Conservation (phyloP, 2,797 vertebrate species). For the Petrocephalus sullivani region DNA sequence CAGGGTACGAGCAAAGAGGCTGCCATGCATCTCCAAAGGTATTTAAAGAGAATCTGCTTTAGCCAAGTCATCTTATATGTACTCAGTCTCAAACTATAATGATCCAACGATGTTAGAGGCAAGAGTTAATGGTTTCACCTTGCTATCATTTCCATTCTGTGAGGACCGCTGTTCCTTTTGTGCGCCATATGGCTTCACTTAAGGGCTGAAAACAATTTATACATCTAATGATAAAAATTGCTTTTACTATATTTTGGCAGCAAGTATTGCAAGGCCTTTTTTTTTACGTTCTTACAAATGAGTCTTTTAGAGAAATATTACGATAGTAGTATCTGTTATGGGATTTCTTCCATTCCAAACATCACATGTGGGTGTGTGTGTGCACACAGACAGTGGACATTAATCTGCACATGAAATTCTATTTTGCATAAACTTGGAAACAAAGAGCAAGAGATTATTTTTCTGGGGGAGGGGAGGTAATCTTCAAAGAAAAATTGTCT, state of each 20-base stretch:
- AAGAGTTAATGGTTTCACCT: slow-evolving; percentile 8
- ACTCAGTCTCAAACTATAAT: neutral
- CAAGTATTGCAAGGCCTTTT: neutral
- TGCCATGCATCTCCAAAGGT: neutral
- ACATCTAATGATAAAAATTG: slow-evolving; percentile 11
- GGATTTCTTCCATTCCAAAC: neutral
- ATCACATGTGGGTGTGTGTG: neutral
- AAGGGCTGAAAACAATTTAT: slow-evolving; percentile 15
- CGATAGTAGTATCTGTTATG: neutral
- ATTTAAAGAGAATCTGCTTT: neutral
- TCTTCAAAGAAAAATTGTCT: neutral
- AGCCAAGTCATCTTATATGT: neutral
- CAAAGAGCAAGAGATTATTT: neutral
- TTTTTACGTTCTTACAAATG: neutral
- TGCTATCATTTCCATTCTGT: slow-evolving; percentile 3
- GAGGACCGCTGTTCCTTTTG: neutral
- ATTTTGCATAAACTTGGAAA: neutral
- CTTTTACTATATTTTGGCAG: slow-evolving; percentile 13
- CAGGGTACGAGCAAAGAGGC: neutral
- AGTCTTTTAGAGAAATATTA: neutral
- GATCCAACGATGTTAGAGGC: neutral
- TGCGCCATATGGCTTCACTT: neutral
- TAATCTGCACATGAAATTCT: neutral
- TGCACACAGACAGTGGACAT: neutral
- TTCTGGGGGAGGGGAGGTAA: neutral